phyloP scores from a whole-genome alignment of 2,797 vertebrate species.

The Siniperca scherzeri region DNA sequence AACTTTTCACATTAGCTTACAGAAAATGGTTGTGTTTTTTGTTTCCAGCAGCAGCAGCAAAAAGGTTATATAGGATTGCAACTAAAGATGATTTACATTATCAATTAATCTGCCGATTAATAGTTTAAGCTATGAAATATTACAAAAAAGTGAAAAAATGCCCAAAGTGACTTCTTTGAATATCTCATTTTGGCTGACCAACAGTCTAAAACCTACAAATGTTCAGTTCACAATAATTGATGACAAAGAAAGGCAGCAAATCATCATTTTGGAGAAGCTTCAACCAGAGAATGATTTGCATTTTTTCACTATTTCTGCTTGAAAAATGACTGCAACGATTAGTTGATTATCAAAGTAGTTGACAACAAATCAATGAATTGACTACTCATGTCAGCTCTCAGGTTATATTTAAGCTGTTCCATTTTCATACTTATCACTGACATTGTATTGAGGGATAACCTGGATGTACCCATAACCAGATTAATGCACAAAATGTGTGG shows the following conservation, averaged over 20 bases:
- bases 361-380: neutral
- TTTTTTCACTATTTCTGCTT: neutral
- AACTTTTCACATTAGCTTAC: neutral
- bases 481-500: neutral
- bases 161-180: neutral
- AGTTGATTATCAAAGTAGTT: neutral
- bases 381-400: neutral
- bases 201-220: neutral
- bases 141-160: too few relatives aligned
- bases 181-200: neutral
- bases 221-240: neutral
- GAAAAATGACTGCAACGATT: neutral
- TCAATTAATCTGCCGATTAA: neutral
- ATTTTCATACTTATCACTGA: neutral
- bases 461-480: neutral
- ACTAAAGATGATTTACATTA: neutral
- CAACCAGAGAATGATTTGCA: too few relatives aligned
- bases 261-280: neutral
- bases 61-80: neutral
- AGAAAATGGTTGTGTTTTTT: neutral
- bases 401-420: neutral
- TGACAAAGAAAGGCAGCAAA: neutral
- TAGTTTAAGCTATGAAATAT: neutral
- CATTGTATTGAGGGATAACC: neutral
- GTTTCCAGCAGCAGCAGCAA: neutral